Percentiles rank a stretch among this genome's conserved stretches.
These are phyloP conservation scores for Marcusenius ussheri DNA, from an alignment of 2,113 vertebrate species.

Conservation along the genomic window DNA sequence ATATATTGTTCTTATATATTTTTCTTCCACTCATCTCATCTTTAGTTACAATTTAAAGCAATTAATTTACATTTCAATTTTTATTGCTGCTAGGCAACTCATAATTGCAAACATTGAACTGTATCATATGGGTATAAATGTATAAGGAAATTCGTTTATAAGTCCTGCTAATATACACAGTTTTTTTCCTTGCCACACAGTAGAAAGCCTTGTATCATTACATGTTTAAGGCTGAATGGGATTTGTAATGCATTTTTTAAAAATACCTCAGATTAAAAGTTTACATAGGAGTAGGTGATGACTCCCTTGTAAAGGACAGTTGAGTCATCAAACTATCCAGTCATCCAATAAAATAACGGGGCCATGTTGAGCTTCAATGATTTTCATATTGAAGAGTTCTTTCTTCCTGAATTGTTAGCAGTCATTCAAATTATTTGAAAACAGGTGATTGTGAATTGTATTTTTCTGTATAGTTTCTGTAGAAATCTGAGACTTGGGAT, in stretches of 20 bases:
- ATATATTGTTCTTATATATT: background rate
- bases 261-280: background rate
- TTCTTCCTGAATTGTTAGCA: background rate
- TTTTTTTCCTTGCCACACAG: background rate
- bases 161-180: background rate
- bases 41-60: background rate
- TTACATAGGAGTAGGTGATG: background rate
- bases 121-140: background rate
- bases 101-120: background rate
- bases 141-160: background rate
- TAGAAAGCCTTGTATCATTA: background rate
- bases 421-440: background rate
- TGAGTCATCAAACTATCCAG: background rate
- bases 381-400: background rate
- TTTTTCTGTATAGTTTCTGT: background rate
- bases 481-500: background rate
- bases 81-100: background rate
- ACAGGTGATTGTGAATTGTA: background rate
- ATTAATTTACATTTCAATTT: background rate
- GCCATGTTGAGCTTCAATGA: background rate
- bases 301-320: background rate
- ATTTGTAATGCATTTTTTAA: background rate
- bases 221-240: background rate
- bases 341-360: background rate
- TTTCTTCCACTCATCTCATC: background rate